Evolutionary conservation across 2,888 invertebrate species (phyloP).

Genomic region (Dolichopus griseipennis): DNA sequence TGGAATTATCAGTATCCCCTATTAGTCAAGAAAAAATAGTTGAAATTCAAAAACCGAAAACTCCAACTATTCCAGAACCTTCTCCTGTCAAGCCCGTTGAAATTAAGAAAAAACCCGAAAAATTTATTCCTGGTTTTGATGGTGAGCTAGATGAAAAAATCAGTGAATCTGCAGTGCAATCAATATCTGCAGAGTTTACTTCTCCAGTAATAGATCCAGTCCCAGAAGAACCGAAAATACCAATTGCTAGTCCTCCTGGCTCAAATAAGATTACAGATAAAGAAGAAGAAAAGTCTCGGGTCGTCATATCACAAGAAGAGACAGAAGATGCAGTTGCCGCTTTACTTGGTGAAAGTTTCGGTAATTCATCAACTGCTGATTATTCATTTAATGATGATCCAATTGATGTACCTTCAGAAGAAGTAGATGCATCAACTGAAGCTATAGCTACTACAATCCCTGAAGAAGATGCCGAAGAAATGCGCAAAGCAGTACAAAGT

Average conservation of each 20-base stretch:
- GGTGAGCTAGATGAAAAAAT: slow-evolving; percentile 58
- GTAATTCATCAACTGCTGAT: slow-evolving; percentile 49
- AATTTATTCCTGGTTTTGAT: slow-evolving; percentile 59
- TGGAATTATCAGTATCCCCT: slow-evolving; percentile 30
- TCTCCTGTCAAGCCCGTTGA: slow-evolving; percentile 31
- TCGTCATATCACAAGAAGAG: slow-evolving; percentile 82
- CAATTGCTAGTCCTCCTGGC: slow-evolving; percentile 40
- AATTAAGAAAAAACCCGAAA: slow-evolving; percentile 48
- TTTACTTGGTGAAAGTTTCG: slow-evolving; percentile 75
- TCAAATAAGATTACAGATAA: slow-evolving; percentile 47
- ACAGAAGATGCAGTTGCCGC: slow-evolving; percentile 89
- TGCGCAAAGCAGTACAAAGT: slow-evolving; percentile 75
- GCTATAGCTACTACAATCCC: slow-evolving; percentile 47
- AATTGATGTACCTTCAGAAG: slow-evolving; percentile 36
- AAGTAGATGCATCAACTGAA: slow-evolving; percentile 41
- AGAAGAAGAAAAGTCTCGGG: slow-evolving; percentile 66
- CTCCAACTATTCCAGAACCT: slow-evolving; percentile 41
- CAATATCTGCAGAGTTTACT: slow-evolving; percentile 56
- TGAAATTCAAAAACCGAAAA: slow-evolving; percentile 51
- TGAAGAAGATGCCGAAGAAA: slow-evolving; percentile 71
- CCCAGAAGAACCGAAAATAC: slow-evolving; percentile 40
- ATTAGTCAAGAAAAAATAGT: slow-evolving; percentile 37
- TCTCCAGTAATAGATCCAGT: slow-evolving; percentile 37
- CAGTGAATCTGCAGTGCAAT: slow-evolving; percentile 73
- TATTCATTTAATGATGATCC: slow-evolving; percentile 43